Base-by-base conservation (phyloP, 1,140 invertebrate genomes). In the Cyclargus thomasi region DNA sequence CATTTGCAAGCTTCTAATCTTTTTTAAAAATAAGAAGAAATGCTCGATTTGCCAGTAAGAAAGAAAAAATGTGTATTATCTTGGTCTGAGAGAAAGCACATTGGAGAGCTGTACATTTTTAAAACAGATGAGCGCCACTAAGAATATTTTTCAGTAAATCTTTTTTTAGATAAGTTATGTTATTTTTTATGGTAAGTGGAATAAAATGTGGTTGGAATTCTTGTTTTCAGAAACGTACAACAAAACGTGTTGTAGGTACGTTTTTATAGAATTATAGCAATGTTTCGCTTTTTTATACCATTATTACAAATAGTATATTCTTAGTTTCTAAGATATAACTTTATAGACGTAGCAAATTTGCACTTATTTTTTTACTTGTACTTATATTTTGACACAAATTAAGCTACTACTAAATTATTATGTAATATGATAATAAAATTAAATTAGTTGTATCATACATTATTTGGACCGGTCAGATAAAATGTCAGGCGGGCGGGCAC, bases 401-500 rank as follows among this genome's bases (percentile, higher is more conserved):
- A 16, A 47, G 39, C 14, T 47, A 16, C 39, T 14, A 47, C 39
- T 47, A 14, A 8, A 3, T 1, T 47, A 47, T 47, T 47, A 47
- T 47, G 39, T 3, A 59, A 59, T 59, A 59, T 59, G 55, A 47
- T 59, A 20, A 59, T 59, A 59, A 59, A 59, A 59, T 59, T 20
- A 59, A 59, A 21, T 59, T 59, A 59, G 6, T 59, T 59, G 18
- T 59, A 21, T 20, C 10, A 59, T 59, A 59, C 18, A 20, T 59
- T 59, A 59, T 59, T 59, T 59, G 17, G 55, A 20, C 18, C 55
- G 55, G 55, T 4, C 7, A 59, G 55, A 59, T 59, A 59, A 59
- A 59, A 21, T 11, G 17, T 20, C 10, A 7, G 20, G 7, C 53
- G 47, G n/a, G 55, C 55, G 55, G 18, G 17, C 8, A 59, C 55